Percentiles rank a stretch among this genome's conserved stretches.
Conservation (phyloP, 2,888 invertebrate genomes). For the Empis livida region DNA sequence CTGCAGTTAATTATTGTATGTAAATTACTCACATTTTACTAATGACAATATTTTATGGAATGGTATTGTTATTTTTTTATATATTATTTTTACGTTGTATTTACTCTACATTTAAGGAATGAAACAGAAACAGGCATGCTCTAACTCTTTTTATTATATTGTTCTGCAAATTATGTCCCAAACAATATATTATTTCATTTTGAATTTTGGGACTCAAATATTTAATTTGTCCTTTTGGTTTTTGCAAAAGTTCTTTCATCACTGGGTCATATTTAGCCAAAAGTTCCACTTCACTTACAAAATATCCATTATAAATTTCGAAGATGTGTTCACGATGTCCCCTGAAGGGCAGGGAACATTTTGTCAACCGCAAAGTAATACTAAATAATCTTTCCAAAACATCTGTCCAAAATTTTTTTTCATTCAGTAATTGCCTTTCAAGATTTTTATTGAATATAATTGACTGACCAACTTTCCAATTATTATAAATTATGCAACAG, state of each 20-base stretch:
- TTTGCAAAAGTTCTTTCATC: neutral
- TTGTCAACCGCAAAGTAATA: conserved; percentile 2
- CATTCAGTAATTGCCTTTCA: neutral
- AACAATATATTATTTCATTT: neutral
- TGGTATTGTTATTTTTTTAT: too few relatives aligned
- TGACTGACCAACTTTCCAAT: neutral
- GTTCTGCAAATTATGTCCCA: neutral
- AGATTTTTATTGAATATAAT: neutral
- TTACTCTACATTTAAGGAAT: too few relatives aligned
- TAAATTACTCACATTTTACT: too few relatives aligned
- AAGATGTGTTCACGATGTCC: conserved; percentile 1
- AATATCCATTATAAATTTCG: conserved; percentile 4
- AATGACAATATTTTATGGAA: too few relatives aligned
- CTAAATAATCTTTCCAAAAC: conserved; percentile 4
- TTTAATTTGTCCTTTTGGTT: neutral
- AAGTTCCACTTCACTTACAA: conserved; percentile 2
- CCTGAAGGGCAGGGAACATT: neutral
- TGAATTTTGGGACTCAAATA: conserved; percentile 1
- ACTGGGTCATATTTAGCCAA: conserved; percentile 2
- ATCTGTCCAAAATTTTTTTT: conserved; percentile 3
- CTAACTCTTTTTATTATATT: neutral
- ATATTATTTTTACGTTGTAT: too few relatives aligned
- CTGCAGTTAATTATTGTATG: too few relatives aligned
- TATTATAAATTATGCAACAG: neutral
- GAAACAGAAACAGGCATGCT: too few relatives aligned